Base-by-base conservation (phyloP, 2,113 vertebrate genomes). In the Dolichallabes microphthalmus region DNA sequence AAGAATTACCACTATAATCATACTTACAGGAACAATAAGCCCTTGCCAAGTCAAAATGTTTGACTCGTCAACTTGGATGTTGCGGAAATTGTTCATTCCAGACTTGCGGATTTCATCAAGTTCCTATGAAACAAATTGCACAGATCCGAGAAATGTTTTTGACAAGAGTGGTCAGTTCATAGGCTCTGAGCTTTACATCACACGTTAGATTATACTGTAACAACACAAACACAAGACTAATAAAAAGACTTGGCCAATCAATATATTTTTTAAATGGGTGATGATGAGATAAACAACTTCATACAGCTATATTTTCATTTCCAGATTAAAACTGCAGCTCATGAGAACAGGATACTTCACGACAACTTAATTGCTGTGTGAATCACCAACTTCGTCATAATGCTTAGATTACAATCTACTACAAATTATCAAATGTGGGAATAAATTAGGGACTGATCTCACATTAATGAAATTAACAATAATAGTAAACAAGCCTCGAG, bases 41-140 rank as follows among this genome's bases (percentile, higher is more conserved):
- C 97, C 97, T 95, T 99, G 97, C 98, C 98, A 99, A 92, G 92
- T 95, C 94, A 98, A 95, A 94, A 98, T 94, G 94, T 99, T 98
- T 64, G 97, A 92, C 92, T 99, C 97, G 90, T 99, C 97, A 92
- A 98, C 98, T 93, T 95, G 95, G 93, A 98, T 97, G 94, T 96
- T 97, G 92, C 96, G 95, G 94, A 98, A 98, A 92, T 96, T 95
- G 95, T 96, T 98, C 92, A 96, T 95, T 88, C 96, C 96, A 95
- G 95, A 95, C 88, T 96, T 96, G 90, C 96, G 96, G 90, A 99
- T 97, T 91, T 99, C 97, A 89, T 96, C 95, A 88, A 99, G 97
- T 94, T 99, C 98, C 98, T 99, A 92, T 81, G 92, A 94, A 91
- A 90, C 90, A 94, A 9, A 87, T 10, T 2, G 39, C 55, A 61